phyloP scores from a whole-genome alignment of 1,140 invertebrate species.

The Cyphomyrmex costatus region DNA sequence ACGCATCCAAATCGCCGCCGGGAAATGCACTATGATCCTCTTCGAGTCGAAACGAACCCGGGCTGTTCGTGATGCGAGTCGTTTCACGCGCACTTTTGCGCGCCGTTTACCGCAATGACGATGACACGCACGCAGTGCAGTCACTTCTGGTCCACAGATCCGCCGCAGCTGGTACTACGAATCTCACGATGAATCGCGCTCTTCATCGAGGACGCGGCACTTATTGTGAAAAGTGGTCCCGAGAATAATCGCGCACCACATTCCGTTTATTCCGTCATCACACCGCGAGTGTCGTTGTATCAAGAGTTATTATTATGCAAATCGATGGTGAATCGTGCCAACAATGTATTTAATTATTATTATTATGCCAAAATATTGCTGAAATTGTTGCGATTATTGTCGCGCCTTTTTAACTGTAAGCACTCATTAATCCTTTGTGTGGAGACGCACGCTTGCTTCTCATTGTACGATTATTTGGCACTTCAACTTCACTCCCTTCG shows the following conservation, averaged over 20 bases:
- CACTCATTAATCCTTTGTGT: conserved; percentile 36
- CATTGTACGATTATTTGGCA: conserved; percentile 27
- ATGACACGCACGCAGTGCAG: conserved; percentile 64
- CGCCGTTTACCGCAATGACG: conserved; percentile 70
- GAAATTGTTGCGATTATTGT: conserved; percentile 29
- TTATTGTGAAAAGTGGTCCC: conserved; percentile 26
- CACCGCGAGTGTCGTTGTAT: not conserved
- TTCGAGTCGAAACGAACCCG: conserved; percentile 23
- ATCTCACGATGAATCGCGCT: conserved; percentile 5
- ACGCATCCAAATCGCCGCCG: conserved; percentile 32
- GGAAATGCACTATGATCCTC: conserved; percentile 5
- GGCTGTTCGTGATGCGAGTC: not conserved
- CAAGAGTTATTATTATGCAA: too few species aligned
- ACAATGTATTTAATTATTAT: not conserved
- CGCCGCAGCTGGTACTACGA: conserved; percentile 8
- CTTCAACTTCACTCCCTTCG: not conserved
- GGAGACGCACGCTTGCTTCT: not conserved
- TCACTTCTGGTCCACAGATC: conserved; percentile 38
- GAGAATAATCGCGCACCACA: conserved; percentile 13
- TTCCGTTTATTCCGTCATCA: conserved; percentile 32
- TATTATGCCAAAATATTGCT: not conserved
- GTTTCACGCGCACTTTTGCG: conserved; percentile 72
- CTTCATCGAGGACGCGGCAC: conserved; percentile 4
- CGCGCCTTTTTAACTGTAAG: conserved; percentile 17
- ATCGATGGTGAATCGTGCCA: too few species aligned